phyloP scores from a whole-genome alignment of 1,140 invertebrate genomes.

The Drosophila albomicans region DNA sequence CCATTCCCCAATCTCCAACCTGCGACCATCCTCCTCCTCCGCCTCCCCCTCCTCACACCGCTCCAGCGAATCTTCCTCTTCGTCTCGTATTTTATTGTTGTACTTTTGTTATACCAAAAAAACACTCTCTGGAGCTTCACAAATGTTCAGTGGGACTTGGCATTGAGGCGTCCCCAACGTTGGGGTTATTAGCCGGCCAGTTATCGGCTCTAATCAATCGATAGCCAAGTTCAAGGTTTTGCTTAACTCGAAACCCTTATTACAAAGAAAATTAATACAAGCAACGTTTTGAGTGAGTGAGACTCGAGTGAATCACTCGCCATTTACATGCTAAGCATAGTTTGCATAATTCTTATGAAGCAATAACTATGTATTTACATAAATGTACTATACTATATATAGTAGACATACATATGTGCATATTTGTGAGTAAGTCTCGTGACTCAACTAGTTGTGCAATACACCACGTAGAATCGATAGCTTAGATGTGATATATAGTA shows the following conservation, averaged over 20 bases:
- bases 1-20: neutral
- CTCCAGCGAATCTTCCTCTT: neutral
- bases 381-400: too few relatives aligned
- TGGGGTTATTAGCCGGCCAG: slow-evolving; percentile 26
- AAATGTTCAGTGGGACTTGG: slow-evolving; percentile 25
- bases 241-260: neutral
- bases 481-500: too few relatives aligned
- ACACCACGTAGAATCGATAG: neutral
- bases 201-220: neutral
- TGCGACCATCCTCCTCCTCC: neutral
- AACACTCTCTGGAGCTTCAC: slow-evolving; percentile 6
- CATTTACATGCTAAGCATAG: slow-evolving; percentile 16
- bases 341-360: slow-evolving; percentile 26
- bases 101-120: neutral
- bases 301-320: slow-evolving; percentile 3
- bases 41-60: neutral
- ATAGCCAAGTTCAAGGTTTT: slow-evolving; percentile 19
- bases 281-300: neutral
- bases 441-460: slow-evolving; percentile 18
- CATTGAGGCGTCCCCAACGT: slow-evolving; percentile 12
- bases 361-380: neutral
- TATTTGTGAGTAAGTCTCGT: slow-evolving; percentile 3
- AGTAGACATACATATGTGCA: neutral
- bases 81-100: neutral
- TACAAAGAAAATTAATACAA: neutral